These are phyloP conservation scores for Synanthedon vespiformis DNA, from an alignment of 2,888 invertebrate genomes.

Conservation along the genomic window DNA sequence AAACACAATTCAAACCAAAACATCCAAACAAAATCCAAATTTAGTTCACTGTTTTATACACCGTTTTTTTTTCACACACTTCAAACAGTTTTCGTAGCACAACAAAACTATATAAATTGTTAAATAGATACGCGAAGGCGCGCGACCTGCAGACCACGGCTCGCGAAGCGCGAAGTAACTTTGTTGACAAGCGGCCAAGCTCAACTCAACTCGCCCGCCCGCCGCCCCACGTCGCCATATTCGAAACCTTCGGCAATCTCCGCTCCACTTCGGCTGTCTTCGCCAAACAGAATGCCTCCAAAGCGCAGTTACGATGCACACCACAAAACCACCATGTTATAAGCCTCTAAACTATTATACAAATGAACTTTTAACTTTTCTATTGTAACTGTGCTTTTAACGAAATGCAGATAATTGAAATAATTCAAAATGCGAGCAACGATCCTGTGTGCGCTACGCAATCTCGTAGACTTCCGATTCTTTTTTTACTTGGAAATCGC, in stretches of 20 bases:
- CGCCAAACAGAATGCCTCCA: conserved; percentile 6
- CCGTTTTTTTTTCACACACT: not conserved
- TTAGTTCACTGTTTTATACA: not conserved
- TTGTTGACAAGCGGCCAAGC: conserved; percentile 63
- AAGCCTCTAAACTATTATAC: too few species aligned
- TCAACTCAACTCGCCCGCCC: conserved; percentile 9
- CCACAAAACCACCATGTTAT: not conserved
- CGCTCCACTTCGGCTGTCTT: conserved; percentile 27
- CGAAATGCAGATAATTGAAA: too few species aligned
- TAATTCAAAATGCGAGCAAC: too few species aligned
- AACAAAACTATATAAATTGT: not conserved
- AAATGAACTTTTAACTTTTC: too few species aligned
- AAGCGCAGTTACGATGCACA: not conserved
- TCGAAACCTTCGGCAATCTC: conserved; percentile 39
- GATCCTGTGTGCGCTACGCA: too few species aligned
- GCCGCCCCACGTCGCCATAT: conserved; percentile 38
- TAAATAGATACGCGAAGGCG: conserved; percentile 17
- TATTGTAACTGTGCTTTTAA: too few species aligned
- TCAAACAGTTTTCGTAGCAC: conserved; percentile 1
- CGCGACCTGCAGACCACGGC: conserved; percentile 26
- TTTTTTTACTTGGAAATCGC: too few species aligned
- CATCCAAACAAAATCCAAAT: not conserved
- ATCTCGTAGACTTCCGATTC: too few species aligned
- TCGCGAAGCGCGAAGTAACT: conserved; percentile 44
- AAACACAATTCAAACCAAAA: not conserved